phyloP scores from a whole-genome alignment of 2,797 vertebrate genomes.

The Miichthys miiuy region DNA sequence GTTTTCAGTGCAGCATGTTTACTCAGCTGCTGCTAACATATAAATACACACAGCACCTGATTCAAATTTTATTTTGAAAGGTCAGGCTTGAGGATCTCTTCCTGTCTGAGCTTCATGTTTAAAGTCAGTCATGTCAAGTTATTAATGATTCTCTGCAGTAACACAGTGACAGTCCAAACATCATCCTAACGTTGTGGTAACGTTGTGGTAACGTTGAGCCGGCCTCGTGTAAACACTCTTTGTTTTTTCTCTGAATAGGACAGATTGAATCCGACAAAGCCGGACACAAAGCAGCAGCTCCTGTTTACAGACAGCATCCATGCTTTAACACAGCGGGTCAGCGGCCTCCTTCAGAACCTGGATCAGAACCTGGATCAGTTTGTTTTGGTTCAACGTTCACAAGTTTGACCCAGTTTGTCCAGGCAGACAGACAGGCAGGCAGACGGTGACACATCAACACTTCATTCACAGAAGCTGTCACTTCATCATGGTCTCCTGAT shows the following conservation, averaged over 20 bases:
- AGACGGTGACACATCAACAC: slow-evolving; percentile 43
- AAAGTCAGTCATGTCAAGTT: no score
- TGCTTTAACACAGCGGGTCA: slow-evolving; percentile 62
- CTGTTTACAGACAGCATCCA: slow-evolving; percentile 78
- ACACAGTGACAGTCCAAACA: not conserved
- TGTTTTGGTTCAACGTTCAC: slow-evolving; percentile 15
- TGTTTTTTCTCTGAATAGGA: slow-evolving; percentile 77
- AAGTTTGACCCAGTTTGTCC: slow-evolving; percentile 18
- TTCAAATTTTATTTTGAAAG: no score
- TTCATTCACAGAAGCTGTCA: slow-evolving; percentile 84
- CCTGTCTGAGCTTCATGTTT: no score
- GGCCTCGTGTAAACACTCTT: slow-evolving; percentile 78
- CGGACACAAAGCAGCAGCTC: slow-evolving; percentile 71
- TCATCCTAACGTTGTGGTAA: slow-evolving; percentile 9
- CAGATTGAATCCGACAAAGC: slow-evolving; percentile 79
- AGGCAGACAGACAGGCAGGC: slow-evolving; percentile 61
- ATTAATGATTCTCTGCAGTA: not conserved
- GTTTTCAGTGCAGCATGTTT: no score
- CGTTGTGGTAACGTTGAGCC: slow-evolving; percentile 63
- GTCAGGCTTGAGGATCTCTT: no score
- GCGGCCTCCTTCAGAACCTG: slow-evolving; percentile 53
- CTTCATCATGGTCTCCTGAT: slow-evolving; percentile 71
- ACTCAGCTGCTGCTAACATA: no score
- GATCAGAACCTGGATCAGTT: slow-evolving; percentile 16
- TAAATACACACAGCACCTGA: no score